Evolutionary conservation across 2,113 vertebrate genomes (phyloP), one percentile per base, ranked within the genome.

Genomic region (Ramphastos sulfuratus): DNA sequence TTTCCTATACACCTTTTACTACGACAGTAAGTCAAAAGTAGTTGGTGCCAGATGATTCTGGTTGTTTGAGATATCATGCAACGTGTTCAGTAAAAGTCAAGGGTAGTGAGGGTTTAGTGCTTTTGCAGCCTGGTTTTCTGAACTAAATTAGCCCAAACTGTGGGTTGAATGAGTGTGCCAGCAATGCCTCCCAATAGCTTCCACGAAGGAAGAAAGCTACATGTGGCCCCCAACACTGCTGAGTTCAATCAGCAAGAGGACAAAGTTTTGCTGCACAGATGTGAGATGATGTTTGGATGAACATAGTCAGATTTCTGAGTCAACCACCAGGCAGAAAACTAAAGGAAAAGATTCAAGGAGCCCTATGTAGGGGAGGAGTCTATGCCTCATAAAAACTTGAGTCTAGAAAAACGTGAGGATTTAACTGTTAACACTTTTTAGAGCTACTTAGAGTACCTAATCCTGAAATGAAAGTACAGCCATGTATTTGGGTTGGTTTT

Each of bases 11-110:
- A 88, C 72, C 80, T 94, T 73, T 65, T 86, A 96, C 52, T 70
- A 92, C 30, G 14, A 96, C 35, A 75, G 48, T 91, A 95, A 96
- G 84, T 94, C 85, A 88, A 93, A 94, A 70, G 75, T 1, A 79
- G 79, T 58, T 94, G 94, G 79, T 79, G 48, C 35, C 63, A 86
- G 61, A 39, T 84, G 76, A 95, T 87, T 85, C 85, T 86, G 89
- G 48, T 63, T 91, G 72, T 42, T 87, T 72, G 85, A 93, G 82
- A 67, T 60, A 85, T 72, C 84, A 87, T 15, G 18, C 86, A 88
- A 82, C 15, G 19, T 52, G 84, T 55, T 54, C 66, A 69, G 59
- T 63, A 80, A 87, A 95, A 85, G 37, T n/a, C 72, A 61, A 95
- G 21, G 89, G 31, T 3, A 48, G 31, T 46, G 56, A 80, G 85